A percentile compares a stretch with the other conserved stretches of the same genome.
Evolutionary conservation across 2,113 vertebrate species (phyloP).

Genomic region (Dunckerocampus dactyliophorus): DNA sequence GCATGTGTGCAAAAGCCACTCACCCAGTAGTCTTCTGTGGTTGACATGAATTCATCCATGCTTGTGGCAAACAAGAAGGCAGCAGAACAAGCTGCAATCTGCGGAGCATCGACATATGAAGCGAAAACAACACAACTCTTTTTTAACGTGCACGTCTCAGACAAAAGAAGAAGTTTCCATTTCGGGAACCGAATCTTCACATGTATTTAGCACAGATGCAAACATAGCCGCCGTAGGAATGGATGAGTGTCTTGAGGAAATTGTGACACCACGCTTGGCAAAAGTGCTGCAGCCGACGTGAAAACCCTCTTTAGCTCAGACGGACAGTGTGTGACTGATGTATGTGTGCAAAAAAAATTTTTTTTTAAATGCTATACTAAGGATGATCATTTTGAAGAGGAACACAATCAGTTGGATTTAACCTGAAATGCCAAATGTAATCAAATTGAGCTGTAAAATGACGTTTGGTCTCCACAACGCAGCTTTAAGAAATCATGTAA

Average conservation of each 20-base stretch:
- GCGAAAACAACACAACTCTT: neutral
- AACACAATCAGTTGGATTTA: too few relatives aligned
- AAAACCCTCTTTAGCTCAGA: constrained; percentile 6
- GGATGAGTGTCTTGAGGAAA: constrained; percentile 45
- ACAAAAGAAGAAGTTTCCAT: constrained; percentile 58
- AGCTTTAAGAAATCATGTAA: too few relatives aligned
- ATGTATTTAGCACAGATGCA: constrained; percentile 27
- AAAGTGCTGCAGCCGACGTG: neutral
- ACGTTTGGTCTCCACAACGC: too few relatives aligned
- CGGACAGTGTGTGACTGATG: constrained; percentile 26
- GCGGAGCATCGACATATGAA: constrained; percentile 5
- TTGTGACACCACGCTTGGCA: constrained; percentile 30
- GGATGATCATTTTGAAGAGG: too few relatives aligned
- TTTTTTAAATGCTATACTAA: neutral
- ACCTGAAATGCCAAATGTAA: too few relatives aligned
- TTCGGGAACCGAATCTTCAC: constrained; percentile 53
- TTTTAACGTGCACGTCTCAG: constrained; percentile 29
- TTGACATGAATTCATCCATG: constrained; percentile 23
- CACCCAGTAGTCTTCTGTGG: constrained; percentile 34
- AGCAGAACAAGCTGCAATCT: constrained; percentile 26
- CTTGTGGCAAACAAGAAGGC: constrained; percentile 9
- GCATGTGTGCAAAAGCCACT: constrained; percentile 23
- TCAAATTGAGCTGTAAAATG: too few relatives aligned
- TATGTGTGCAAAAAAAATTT: constrained; percentile 15
- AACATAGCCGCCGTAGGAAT: constrained; percentile 35